A percentile compares a stretch with the other conserved stretches of the same genome.
Evolutionary conservation across 2,888 invertebrate species (phyloP).

Genomic region (Salticus scenicus): DNA sequence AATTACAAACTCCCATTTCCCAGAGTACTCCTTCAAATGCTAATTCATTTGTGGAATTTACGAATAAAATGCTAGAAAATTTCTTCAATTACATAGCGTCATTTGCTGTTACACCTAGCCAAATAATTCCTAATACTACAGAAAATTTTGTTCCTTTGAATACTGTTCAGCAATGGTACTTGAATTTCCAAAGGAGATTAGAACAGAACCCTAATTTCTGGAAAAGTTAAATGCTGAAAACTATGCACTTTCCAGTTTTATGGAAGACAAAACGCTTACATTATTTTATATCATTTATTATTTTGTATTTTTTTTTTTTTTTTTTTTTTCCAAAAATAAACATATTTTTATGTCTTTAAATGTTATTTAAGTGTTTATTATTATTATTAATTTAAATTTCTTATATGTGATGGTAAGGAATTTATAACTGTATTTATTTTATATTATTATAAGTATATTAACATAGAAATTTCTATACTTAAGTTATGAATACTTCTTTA

Average conservation of each 20-base stretch:
- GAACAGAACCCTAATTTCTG: constrained; percentile 95
- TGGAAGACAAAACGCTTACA: background rate
- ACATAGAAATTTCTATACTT: no score
- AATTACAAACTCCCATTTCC: constrained; percentile 77
- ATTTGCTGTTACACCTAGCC: constrained; percentile 86
- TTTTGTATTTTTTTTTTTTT: background rate
- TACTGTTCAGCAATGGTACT: constrained; percentile 93
- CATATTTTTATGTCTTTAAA: background rate
- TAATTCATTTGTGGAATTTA: constrained; percentile 78
- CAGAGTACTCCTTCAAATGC: constrained; percentile 76
- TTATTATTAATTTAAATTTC: no score
- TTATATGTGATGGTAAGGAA: no score
- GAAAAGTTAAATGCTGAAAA: constrained; percentile 77
- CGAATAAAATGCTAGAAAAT: constrained; percentile 93
- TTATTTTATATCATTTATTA: background rate
- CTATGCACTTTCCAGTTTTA: background rate
- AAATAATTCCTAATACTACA: constrained; percentile 85
- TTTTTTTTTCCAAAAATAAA: background rate
- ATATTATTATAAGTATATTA: no score
- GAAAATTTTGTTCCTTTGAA: constrained; percentile 91
- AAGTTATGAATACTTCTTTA: no score
- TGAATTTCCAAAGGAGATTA: constrained; percentile 90
- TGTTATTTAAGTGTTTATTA: no score
- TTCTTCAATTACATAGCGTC: constrained; percentile 95
- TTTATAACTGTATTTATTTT: no score